Percentiles rank a stretch among this genome's conserved stretches.
phyloP scores from a whole-genome alignment of 2,113 vertebrate species.

The Xiphorhynchus elegans region DNA sequence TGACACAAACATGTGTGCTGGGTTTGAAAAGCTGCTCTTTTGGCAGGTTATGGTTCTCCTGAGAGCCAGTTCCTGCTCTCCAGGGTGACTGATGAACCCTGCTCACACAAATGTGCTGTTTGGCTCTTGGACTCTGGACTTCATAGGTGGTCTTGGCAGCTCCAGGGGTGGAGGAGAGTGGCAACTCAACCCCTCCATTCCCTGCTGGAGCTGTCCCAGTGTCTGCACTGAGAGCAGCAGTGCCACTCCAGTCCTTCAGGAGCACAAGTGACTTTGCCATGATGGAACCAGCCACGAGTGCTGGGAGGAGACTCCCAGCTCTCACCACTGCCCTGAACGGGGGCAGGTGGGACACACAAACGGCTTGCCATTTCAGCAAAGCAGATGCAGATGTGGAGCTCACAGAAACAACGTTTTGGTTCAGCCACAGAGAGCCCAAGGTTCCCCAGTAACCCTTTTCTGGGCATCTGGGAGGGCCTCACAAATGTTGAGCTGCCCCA shows the following conservation, averaged over 20 bases:
- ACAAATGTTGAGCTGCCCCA: background rate
- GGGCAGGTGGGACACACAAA: background rate
- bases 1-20: conserved; percentile 25
- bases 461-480: background rate
- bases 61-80: conserved; percentile 19
- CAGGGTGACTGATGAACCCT: background rate
- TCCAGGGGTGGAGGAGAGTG: background rate
- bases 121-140: background rate
- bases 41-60: conserved; percentile 20
- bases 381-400: background rate
- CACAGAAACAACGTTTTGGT: background rate
- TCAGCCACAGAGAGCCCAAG: background rate
- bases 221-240: background rate
- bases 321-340: background rate
- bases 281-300: background rate
- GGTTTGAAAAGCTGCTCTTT: conserved; percentile 21
- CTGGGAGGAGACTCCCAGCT: background rate
- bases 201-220: background rate
- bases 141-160: conserved; percentile 24
- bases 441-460: background rate
- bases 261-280: background rate
- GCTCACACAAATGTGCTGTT: conserved; percentile 15
- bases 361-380: background rate
- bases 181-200: background rate
- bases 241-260: background rate